Evolutionary conservation across 2,888 invertebrate genomes (phyloP), one percentile per base, ranked within the genome.

Genomic region (Leptothorax acervorum): DNA sequence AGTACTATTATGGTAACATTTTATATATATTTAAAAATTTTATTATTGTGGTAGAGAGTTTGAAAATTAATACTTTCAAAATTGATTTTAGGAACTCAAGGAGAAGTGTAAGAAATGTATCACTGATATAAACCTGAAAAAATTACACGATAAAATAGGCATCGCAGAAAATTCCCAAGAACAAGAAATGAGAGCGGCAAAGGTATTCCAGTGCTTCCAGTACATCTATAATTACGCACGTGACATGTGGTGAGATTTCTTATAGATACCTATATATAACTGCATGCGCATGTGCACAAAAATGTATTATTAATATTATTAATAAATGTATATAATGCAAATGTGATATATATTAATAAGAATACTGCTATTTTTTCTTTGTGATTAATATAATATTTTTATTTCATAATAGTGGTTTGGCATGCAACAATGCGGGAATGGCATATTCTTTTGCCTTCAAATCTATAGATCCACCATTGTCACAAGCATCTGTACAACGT

Each of bases 181-280:
- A 63, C 87, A 89, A 42, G 88, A 92, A 57, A 79, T 51, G 3
- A 91, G 92, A 57, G 93, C 94, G 2, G 74, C 85, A 3, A 85
- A 84, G 71, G 93, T 93, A 55, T 93, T 95, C 18, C 84, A 88
- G 15, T 90, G 91, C 76, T 94, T 95, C 9, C 92, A 94, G 68
- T 71, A 91, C 15, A 89, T 94, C 55, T 94, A 94, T 81, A 85
- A 73, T 15, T 93, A 90, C 55, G 89, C 93, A 0, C 91, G 94
- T 45, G 92, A 94, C 71, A 86, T 92, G 68, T 93, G 93, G 94
- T 92, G 86, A 90, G 84, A 62, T 79, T 74, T 35, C 2, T n/a
- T 6, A 35, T n/a, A 18, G 8, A 42, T 9, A 42, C 8, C 0
- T 8, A 18, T 39, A 51, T 3, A 53, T 9, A 60, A 6, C 11